Conservation (phyloP, 2,888 invertebrate species). For the Dryocosmus kuriphilus region DNA sequence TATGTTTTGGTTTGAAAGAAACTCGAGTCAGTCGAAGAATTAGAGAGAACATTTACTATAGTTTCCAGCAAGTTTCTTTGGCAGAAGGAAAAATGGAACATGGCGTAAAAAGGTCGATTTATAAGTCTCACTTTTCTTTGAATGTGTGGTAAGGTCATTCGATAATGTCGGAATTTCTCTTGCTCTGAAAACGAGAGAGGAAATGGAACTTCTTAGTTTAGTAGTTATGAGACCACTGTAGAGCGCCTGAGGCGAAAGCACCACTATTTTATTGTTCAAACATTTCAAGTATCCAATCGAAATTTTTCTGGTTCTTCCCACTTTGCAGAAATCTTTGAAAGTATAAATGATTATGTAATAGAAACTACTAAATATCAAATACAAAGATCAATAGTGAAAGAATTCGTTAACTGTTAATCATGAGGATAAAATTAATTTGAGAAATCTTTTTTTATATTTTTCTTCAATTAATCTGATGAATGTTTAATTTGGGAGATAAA, state of each 20-base stretch:
- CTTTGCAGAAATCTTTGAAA: neutral
- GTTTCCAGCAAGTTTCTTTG: neutral
- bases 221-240: conserved; percentile 19
- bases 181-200: conserved; percentile 14
- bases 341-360: no score
- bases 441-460: no score
- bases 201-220: conserved; percentile 33
- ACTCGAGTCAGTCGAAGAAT: neutral
- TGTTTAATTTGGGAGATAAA: no score
- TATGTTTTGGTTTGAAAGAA: no score
- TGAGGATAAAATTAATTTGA: no score
- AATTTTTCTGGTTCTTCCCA: neutral
- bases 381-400: no score
- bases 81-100: conserved; percentile 4
- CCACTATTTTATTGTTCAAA: conserved; percentile 18
- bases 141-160: conserved; percentile 22
- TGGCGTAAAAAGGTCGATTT: conserved; percentile 27
- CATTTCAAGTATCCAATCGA: neutral
- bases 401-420: no score
- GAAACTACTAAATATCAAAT: no score
- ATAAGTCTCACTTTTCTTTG: conserved; percentile 29
- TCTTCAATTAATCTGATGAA: no score
- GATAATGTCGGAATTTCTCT: conserved; percentile 35
- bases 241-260: conserved; percentile 7
- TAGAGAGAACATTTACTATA: neutral